A percentile compares a stretch with the other conserved stretches of the same genome.
phyloP scores from a whole-genome alignment of 1,140 invertebrate genomes.

The Megalopta genalis region DNA sequence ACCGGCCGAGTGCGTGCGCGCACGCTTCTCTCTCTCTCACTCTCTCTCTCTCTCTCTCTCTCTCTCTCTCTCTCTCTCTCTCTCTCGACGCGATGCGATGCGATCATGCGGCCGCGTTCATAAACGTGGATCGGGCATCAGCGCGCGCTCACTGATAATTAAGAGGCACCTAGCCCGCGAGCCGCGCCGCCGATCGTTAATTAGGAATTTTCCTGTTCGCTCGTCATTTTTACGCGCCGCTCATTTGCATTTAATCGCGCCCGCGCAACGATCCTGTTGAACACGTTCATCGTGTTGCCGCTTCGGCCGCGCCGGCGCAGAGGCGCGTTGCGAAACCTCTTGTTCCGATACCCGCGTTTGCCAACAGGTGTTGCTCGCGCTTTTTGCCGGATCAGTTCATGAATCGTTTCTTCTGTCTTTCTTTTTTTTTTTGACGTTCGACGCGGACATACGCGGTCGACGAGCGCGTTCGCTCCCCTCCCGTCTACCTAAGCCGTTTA shows the following conservation, averaged over 20 bases:
- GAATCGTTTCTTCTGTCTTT: too few species aligned
- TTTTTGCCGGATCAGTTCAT: background rate
- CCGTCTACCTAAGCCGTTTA: too few species aligned
- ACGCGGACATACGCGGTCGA: too few species aligned
- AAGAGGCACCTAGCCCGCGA: background rate
- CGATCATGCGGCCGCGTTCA: constrained; percentile 13
- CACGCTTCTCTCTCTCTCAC: constrained; percentile 6
- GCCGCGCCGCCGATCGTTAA: constrained; percentile 21
- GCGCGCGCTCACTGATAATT: constrained; percentile 29
- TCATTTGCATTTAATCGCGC: constrained; percentile 26
- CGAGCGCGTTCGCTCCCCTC: too few species aligned
- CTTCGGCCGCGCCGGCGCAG: background rate
- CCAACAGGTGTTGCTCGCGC: too few species aligned
- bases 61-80: too few species aligned
- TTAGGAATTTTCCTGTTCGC: constrained; percentile 32
- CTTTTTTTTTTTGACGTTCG: too few species aligned
- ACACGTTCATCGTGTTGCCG: background rate
- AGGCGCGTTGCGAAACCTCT: background rate
- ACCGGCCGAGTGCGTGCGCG: constrained; percentile 22
- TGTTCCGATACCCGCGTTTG: background rate
- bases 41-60: too few species aligned
- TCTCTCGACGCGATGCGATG: too few species aligned
- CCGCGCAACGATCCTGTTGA: background rate
- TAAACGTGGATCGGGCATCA: constrained; percentile 20
- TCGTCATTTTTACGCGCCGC: background rate